Conservation (phyloP, 2,797 vertebrate species). For the Holocentrus rufus region DNA sequence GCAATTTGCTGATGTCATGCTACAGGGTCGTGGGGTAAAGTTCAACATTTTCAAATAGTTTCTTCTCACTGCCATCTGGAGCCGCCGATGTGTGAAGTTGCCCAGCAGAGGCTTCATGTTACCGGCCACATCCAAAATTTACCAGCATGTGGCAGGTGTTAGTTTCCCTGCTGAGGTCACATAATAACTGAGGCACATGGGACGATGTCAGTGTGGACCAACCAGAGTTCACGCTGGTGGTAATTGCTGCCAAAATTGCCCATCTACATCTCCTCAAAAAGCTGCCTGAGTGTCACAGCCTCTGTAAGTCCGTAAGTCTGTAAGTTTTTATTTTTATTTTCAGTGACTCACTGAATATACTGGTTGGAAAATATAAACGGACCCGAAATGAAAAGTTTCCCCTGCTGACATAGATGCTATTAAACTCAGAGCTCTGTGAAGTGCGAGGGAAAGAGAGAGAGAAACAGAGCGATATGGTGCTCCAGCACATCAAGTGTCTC, state of each 20-base stretch:
- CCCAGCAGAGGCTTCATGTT: neutral
- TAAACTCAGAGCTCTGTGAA: constrained; percentile 37
- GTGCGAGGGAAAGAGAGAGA: neutral
- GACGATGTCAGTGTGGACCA: neutral
- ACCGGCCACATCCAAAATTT: neutral
- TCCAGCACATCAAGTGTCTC: constrained; percentile 51
- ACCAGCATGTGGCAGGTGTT: too few species aligned
- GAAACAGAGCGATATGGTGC: constrained; percentile 32
- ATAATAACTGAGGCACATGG: neutral
- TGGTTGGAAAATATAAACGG: constrained; percentile 56
- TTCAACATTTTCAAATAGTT: too few species aligned
- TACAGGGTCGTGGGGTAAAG: too few species aligned
- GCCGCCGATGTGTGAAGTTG: too few species aligned
- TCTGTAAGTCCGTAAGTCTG: constrained; percentile 35
- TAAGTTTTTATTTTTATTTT: constrained; percentile 21
- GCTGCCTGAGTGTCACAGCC: constrained; percentile 9
- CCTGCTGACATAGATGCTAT: constrained; percentile 57
- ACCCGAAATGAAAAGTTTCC: constrained; percentile 59
- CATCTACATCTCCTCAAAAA: constrained; percentile 48
- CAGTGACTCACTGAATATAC: constrained; percentile 49
- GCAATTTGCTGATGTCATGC: too few species aligned
- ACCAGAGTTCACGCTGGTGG: constrained; percentile 14
- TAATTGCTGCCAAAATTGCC: constrained; percentile 40
- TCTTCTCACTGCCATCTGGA: too few species aligned
- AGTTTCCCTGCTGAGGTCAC: too few species aligned